These are phyloP conservation scores for Caenorhabditis sulstoni DNA, from an alignment of 2,888 invertebrate genomes.

Conservation along the genomic window DNA sequence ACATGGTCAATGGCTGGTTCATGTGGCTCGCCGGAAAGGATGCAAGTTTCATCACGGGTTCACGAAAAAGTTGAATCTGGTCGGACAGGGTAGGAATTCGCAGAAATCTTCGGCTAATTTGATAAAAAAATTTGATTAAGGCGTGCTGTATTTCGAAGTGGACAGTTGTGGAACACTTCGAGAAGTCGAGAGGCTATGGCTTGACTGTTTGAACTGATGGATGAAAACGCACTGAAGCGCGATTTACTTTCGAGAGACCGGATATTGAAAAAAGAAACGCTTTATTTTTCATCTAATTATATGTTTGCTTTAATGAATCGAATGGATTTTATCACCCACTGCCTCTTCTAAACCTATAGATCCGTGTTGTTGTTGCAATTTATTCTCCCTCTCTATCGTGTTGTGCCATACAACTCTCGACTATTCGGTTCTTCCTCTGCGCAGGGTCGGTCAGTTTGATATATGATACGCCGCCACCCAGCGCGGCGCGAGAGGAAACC, in stretches of 20 bases:
- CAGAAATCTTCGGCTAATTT: neutral
- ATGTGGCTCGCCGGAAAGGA: constrained; percentile 57
- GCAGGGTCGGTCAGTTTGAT: constrained; percentile 25
- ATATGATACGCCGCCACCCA: constrained; percentile 43
- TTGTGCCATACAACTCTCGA: constrained; percentile 8
- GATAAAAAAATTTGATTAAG: constrained; percentile 17
- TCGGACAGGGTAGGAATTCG: constrained; percentile 58
- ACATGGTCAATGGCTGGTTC: constrained; percentile 62
- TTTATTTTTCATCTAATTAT: constrained; percentile 4
- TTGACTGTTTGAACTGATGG: constrained; percentile 47
- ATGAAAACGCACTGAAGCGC: neutral
- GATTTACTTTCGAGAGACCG: neutral
- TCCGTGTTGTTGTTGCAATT: too few species aligned
- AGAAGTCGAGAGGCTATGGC: constrained; percentile 55
- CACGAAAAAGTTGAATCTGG: constrained; percentile 39
- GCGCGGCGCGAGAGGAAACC: neutral
- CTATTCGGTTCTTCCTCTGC: neutral
- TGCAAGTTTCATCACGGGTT: constrained; percentile 58
- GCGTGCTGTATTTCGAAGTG: constrained; percentile 55
- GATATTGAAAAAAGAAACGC: neutral
- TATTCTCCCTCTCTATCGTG: constrained; percentile 13
- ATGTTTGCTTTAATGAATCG: constrained; percentile 26
- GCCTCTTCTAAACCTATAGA: too few species aligned
- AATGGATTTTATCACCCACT: neutral
- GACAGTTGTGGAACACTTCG: constrained; percentile 32